Percentiles rank a stretch among this genome's conserved stretches.
Conservation (phyloP, 2,113 vertebrate species). For the Ivindomyrus marchei region DNA sequence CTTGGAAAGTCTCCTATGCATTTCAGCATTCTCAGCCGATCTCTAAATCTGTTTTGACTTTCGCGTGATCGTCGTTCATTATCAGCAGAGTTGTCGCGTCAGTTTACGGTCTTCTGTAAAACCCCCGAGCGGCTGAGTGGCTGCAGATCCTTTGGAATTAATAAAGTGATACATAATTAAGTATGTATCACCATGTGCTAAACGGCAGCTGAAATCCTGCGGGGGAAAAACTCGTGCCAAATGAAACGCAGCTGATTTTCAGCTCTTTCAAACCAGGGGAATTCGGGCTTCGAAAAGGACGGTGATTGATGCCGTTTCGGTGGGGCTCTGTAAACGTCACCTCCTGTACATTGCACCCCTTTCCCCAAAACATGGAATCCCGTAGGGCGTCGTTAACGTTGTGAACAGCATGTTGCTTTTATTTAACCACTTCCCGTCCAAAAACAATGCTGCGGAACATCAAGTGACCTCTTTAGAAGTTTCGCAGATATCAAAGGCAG, state of each 20-base stretch:
- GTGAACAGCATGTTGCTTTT: neutral
- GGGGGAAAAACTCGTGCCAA: neutral
- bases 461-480: neutral
- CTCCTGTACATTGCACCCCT: neutral
- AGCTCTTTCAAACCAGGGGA: neutral
- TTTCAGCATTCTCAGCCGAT: neutral
- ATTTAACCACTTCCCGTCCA: neutral
- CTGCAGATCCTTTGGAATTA: neutral
- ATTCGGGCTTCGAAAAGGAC: neutral
- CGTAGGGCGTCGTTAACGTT: neutral
- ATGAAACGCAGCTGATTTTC: neutral
- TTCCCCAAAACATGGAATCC: neutral
- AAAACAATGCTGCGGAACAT: neutral
- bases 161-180: neutral
- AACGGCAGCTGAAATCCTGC: neutral
- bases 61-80: neutral
- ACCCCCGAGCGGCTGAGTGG: neutral
- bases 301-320: neutral
- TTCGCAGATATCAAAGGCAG: neutral
- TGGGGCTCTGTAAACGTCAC: neutral
- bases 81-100: neutral
- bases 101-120: neutral
- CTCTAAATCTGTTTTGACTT: neutral
- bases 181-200: neutral
- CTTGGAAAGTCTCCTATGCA: neutral